These are phyloP conservation scores for Drosophila cognata DNA, from an alignment of 2,888 invertebrate species.

Conservation along the genomic window DNA sequence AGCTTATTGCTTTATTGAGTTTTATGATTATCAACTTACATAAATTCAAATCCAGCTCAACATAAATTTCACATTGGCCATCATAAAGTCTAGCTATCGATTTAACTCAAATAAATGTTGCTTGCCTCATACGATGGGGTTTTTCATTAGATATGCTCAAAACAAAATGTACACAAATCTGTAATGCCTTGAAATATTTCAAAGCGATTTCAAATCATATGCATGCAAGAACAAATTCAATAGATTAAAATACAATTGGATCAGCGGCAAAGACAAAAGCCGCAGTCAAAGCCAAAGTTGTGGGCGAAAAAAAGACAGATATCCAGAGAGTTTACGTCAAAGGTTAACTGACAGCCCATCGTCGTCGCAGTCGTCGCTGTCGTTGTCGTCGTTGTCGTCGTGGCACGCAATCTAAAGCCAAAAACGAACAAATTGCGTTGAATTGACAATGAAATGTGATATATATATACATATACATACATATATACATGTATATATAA, in stretches of 20 bases:
- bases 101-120: slow-evolving; percentile 22
- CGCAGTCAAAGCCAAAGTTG: slow-evolving; percentile 1
- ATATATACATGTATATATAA: slow-evolving; percentile 19
- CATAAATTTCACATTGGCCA: background rate
- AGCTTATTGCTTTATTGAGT: background rate
- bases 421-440: slow-evolving; percentile 50
- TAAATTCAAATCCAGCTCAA: background rate
- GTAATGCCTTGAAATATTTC: slow-evolving; percentile 38
- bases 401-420: slow-evolving; percentile 40
- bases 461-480: slow-evolving; percentile 12
- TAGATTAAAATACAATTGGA: slow-evolving; percentile 74
- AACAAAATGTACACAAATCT: slow-evolving; percentile 2
- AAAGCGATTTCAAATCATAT: slow-evolving; percentile 36
- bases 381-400: slow-evolving; percentile 8
- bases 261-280: slow-evolving; percentile 39
- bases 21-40: background rate
- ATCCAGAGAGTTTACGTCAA: slow-evolving; percentile 30
- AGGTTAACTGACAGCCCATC: slow-evolving; percentile 44
- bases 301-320: slow-evolving; percentile 1
- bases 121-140: slow-evolving; percentile 25
- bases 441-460: slow-evolving; percentile 60
- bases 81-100: background rate
- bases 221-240: slow-evolving; percentile 55
- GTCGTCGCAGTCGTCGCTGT: slow-evolving; percentile 14
- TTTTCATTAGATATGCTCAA: slow-evolving; percentile 3